These are phyloP conservation scores for Drosophila pallidifrons DNA, from an alignment of 1,140 invertebrate genomes.

Conservation along the genomic window DNA sequence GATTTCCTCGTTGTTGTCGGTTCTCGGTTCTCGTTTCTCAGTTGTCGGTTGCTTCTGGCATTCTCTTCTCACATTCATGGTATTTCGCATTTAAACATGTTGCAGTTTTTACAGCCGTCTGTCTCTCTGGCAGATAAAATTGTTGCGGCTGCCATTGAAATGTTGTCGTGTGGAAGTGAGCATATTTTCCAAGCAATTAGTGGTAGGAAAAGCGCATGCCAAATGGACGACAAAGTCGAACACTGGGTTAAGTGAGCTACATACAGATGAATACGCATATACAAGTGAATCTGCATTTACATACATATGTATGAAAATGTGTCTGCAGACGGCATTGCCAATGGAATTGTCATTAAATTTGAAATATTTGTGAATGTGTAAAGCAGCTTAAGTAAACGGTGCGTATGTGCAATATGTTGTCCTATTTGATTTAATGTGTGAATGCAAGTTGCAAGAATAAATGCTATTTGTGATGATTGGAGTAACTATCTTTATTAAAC, in stretches of 20 bases:
- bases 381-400: constrained; percentile 13
- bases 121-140: constrained; percentile 50
- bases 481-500: no score
- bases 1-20: constrained; percentile 27
- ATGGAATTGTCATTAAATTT: constrained; percentile 1
- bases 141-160: constrained; percentile 72
- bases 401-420: constrained; percentile 26
- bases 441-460: not conserved
- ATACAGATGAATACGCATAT: constrained; percentile 2
- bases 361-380: not conserved
- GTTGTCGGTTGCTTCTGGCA: not conserved
- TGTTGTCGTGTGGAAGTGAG: constrained; percentile 72
- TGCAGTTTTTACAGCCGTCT: constrained; percentile 48
- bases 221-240: constrained; percentile 36
- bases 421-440: not conserved
- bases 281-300: not conserved
- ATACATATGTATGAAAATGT: not conserved
- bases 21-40: not conserved
- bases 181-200: constrained; percentile 80
- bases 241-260: constrained; percentile 42
- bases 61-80: not conserved
- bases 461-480: not conserved
- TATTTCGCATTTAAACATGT: constrained; percentile 39
- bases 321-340: constrained; percentile 1
- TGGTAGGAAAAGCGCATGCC: constrained; percentile 45